These are phyloP conservation scores for Rachycentron canadum DNA, from an alignment of 2,797 vertebrate species.

Conservation along the genomic window DNA sequence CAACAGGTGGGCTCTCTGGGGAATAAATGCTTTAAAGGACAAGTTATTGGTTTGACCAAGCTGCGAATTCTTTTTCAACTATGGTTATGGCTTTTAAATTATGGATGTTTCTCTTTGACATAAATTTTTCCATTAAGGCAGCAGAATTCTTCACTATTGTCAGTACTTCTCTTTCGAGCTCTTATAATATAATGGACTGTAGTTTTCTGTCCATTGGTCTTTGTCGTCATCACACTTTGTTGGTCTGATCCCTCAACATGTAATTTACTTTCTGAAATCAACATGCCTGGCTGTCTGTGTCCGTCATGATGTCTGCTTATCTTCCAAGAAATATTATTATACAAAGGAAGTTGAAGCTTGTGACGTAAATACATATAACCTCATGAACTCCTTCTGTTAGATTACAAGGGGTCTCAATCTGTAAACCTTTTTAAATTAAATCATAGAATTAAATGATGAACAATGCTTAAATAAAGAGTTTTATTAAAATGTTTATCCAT, in stretches of 20 bases:
- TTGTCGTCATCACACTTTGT: background rate
- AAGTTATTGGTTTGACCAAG: slow-evolving; percentile 11
- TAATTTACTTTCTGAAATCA: slow-evolving; percentile 1
- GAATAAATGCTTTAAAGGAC: slow-evolving; percentile 45
- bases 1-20: slow-evolving; percentile 24
- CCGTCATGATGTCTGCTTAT: background rate
- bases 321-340: background rate
- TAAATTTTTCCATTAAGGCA: slow-evolving; percentile 17
- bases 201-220: slow-evolving; percentile 1
- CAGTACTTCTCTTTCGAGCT: background rate
- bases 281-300: background rate
- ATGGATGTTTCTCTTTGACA: background rate
- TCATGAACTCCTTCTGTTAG: no score
- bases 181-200: background rate
- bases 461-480: no score
- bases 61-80: background rate
- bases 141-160: background rate
- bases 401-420: no score
- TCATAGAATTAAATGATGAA: no score
- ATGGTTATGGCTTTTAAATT: slow-evolving; percentile 10
- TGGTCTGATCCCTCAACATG: background rate
- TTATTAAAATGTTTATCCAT: no score
- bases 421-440: no score
- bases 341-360: no score
- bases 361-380: no score